Evolutionary conservation across 2,888 invertebrate genomes (phyloP).

Genomic region (Ormyrus labotus): DNA sequence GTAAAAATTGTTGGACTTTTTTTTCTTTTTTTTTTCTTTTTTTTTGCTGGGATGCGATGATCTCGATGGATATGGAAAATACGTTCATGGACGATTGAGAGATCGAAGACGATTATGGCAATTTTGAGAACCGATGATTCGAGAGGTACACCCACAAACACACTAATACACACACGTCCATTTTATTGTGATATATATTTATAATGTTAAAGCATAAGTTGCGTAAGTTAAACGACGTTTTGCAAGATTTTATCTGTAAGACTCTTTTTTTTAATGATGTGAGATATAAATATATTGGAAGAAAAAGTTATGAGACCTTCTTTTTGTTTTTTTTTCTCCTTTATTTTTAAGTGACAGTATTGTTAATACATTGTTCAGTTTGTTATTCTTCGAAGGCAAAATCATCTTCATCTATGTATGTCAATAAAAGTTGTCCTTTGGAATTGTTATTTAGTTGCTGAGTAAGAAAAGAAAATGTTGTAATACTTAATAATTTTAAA

Average conservation of each 20-base stretch:
- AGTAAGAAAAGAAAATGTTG: too few relatives aligned
- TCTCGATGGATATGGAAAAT: background rate
- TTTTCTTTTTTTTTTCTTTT: background rate
- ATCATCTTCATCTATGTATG: too few relatives aligned
- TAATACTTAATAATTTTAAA: too few relatives aligned
- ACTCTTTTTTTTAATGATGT: constrained; percentile 54
- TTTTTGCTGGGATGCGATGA: constrained; percentile 9
- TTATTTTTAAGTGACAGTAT: background rate
- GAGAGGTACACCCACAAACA: constrained; percentile 39
- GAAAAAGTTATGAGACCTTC: background rate
- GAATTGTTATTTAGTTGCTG: too few relatives aligned
- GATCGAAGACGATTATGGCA: constrained; percentile 30
- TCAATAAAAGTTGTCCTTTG: too few relatives aligned
- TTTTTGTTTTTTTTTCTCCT: constrained; percentile 39
- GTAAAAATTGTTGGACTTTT: background rate
- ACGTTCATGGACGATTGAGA: background rate
- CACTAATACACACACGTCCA: constrained; percentile 59
- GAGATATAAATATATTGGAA: constrained; percentile 45
- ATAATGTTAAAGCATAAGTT: constrained; percentile 52
- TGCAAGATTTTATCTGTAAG: constrained; percentile 50
- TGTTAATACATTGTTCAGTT: too few relatives aligned
- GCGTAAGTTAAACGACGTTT: constrained; percentile 52
- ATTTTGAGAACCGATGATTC: constrained; percentile 17
- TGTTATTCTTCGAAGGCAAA: too few relatives aligned
- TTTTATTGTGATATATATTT: constrained; percentile 66